phyloP scores from a whole-genome alignment of 2,888 invertebrate species.

The Eudasyphora cyanicolor region DNA sequence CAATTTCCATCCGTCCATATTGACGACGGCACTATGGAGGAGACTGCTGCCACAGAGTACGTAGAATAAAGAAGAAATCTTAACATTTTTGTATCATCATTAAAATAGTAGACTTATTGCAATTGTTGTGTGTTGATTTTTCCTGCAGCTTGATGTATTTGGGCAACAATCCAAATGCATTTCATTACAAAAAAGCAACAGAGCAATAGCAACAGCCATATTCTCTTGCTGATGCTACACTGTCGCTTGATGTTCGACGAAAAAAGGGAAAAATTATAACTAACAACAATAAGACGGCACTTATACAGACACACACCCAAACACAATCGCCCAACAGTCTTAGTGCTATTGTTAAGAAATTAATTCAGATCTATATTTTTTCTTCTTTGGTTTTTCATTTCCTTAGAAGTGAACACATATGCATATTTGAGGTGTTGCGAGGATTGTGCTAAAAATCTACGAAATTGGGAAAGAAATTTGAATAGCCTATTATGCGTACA shows the following conservation, averaged over 20 bases:
- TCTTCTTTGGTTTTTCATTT: conserved; percentile 52
- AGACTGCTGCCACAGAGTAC: not conserved
- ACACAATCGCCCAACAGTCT: conserved; percentile 36
- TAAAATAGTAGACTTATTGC: conserved; percentile 62
- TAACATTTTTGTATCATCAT: conserved; percentile 51
- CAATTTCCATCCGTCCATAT: no score
- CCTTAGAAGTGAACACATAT: conserved; percentile 50
- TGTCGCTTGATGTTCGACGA: no score
- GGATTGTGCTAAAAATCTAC: not conserved
- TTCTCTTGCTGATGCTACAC: no score
- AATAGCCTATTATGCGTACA: not conserved
- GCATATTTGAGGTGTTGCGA: not conserved
- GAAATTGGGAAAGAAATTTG: not conserved
- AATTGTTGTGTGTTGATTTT: conserved; percentile 58
- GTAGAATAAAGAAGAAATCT: conserved; percentile 31
- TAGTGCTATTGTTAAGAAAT: conserved; percentile 63
- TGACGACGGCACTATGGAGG: conserved; percentile 34
- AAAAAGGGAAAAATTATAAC: conserved; percentile 46
- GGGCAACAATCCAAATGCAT: conserved; percentile 70
- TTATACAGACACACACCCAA: conserved; percentile 20
- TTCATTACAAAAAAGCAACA: conserved; percentile 65
- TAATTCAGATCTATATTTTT: conserved; percentile 54
- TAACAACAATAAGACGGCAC: conserved; percentile 6
- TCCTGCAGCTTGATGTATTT: conserved; percentile 64
- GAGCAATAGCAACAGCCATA: conserved; percentile 56